Conservation (phyloP, 2,797 vertebrate species). For the Philypnodon macrostomus region DNA sequence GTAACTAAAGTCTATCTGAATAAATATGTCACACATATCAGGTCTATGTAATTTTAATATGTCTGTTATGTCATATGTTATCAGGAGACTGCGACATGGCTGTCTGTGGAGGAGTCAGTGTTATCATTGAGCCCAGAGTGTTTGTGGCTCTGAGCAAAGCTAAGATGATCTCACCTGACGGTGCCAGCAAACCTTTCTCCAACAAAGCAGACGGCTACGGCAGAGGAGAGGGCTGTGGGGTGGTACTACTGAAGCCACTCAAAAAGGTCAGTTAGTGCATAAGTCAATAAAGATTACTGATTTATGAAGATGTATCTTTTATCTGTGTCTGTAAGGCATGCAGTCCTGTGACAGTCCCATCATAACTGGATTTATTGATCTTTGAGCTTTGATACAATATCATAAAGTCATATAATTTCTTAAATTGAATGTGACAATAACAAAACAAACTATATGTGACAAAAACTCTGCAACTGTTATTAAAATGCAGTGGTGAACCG, state of each 20-base stretch:
- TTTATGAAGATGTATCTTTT: too few relatives aligned
- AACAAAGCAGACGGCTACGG: slow-evolving; percentile 82
- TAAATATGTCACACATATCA: too few relatives aligned
- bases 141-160: slow-evolving; percentile 86
- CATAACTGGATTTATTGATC: too few relatives aligned
- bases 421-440: too few relatives aligned
- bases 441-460: too few relatives aligned
- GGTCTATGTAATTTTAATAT: background rate
- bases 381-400: too few relatives aligned
- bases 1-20: too few relatives aligned
- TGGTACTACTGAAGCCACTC: slow-evolving; percentile 79
- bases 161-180: slow-evolving; percentile 87
- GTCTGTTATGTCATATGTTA: background rate
- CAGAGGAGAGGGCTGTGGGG: slow-evolving; percentile 86
- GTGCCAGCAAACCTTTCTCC: slow-evolving; percentile 85
- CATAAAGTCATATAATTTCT: too few relatives aligned
- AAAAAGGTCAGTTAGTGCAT: slow-evolving; percentile 61
- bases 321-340: too few relatives aligned
- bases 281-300: background rate
- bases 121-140: slow-evolving; percentile 80
- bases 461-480: too few relatives aligned
- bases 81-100: slow-evolving; percentile 87
- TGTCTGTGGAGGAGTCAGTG: slow-evolving; percentile 85
- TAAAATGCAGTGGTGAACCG: too few relatives aligned
- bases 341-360: too few relatives aligned